Percentiles rank a stretch among this genome's conserved stretches.
phyloP scores from a whole-genome alignment of 2,797 vertebrate species.

The Coccyzus lansbergi region DNA sequence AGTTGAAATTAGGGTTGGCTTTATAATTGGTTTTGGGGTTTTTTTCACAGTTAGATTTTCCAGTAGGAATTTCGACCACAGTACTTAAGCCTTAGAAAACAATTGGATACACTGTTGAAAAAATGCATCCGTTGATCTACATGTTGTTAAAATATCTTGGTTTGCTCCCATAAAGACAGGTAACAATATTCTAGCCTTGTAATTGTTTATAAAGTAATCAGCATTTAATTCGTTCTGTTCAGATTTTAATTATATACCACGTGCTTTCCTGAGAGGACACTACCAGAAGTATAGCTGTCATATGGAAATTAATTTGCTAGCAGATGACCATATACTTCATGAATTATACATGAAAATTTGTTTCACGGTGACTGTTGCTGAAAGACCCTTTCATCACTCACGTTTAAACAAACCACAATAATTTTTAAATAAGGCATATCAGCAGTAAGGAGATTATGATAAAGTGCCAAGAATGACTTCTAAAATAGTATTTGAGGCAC shows the following conservation, averaged over 20 bases:
- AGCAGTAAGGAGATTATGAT: constrained; percentile 65
- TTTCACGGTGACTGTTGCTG: constrained; percentile 74
- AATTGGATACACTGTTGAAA: background rate
- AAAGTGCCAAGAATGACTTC: constrained; percentile 65
- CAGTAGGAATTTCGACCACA: constrained; percentile 50
- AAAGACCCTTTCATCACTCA: constrained; percentile 76
- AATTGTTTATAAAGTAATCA: constrained; percentile 80
- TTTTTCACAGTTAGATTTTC: background rate
- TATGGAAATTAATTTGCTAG: constrained; percentile 79
- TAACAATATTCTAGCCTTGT: constrained; percentile 74
- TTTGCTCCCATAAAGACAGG: constrained; percentile 71
- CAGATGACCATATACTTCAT: constrained; percentile 80
- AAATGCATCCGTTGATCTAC: background rate
- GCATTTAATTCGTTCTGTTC: constrained; percentile 80
- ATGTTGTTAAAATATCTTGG: constrained; percentile 65
- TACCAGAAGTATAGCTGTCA: constrained; percentile 73
- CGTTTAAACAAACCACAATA: constrained; percentile 75
- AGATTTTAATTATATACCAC: constrained; percentile 79
- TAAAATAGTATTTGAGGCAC: constrained; percentile 50
- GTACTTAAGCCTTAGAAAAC: constrained; percentile 47
- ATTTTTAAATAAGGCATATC: constrained; percentile 76
- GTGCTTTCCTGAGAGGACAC: constrained; percentile 77
- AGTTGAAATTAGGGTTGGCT: background rate
- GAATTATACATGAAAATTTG: constrained; percentile 81
- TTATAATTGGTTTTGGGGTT: no score